Base-by-base conservation (phyloP, 2,797 vertebrate species). In the Anisognathus igniventris region DNA sequence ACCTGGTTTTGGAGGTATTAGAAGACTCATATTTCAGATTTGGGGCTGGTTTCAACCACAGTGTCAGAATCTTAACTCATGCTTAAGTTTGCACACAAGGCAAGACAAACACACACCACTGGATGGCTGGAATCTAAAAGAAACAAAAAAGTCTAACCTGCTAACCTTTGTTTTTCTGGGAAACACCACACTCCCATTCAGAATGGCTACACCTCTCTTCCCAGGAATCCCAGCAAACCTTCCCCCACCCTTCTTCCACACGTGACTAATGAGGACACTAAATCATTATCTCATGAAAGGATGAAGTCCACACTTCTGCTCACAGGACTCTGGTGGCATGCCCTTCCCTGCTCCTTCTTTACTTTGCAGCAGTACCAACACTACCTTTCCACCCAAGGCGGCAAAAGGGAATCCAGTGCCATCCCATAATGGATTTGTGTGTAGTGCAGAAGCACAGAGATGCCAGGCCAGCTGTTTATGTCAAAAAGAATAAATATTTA, bases 1-100 rank as follows among this genome's bases (percentile, higher is more conserved):
- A 53, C 88, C 91, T 96, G 83, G 95, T 93, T 96, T 93, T 73
- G 76, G 54, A 91, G 92, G 60, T 95, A 95, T 93, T 95, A 93
- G 80, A 90, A 95, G 85, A 82, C 40, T 79, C 94, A 30, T 77
- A 79, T 33, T 77, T 96, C 92, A 93, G 60, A 93, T 93, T 95
- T n/a, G 48, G 84, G 89, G 87, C 77, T 96, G 88, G 81, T 95
- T 74, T 96, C 78, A 95, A 94, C 28, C 84, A 85, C 68, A 91
- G 67, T 58, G 74, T 94, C 82, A 86, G 74, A 89, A 83, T 84
- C 83, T 75, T 91, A 56, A 60, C n/a, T 83, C 76, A 35, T 31
- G 37, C 90, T 91, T 88, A 70, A 79, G 40, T 86, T 68, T 88
- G 95, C 51, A 94, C 47, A 81, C 74, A 94, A 95, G 47, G 93